Conservation (phyloP, 2,113 vertebrate species). For the Scolopax mira region DNA sequence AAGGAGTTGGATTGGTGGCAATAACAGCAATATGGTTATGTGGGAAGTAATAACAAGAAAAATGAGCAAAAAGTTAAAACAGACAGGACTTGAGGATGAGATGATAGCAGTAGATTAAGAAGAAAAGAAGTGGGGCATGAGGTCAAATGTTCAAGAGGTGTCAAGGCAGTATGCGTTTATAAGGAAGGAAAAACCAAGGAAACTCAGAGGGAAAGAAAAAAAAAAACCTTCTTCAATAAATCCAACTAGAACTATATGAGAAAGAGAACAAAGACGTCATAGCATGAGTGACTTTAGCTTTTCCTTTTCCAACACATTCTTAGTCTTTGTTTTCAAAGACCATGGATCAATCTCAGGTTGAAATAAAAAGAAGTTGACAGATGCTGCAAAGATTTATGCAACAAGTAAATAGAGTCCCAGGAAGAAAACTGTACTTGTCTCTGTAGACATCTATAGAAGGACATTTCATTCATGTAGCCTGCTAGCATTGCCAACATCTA, state of each 20-base stretch:
- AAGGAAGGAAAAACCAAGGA: background rate
- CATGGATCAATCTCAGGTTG: background rate
- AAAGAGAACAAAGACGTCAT: background rate
- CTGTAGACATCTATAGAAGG: background rate
- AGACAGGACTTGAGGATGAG: background rate
- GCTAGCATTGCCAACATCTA: background rate
- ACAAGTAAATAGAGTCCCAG: background rate
- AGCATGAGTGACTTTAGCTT: background rate
- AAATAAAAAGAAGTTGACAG: background rate
- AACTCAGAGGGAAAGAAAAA: background rate
- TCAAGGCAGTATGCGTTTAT: background rate
- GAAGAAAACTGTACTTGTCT: background rate
- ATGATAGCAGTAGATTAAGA: background rate
- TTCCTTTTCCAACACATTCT: background rate
- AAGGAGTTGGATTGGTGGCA: background rate
- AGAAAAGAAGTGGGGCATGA: background rate
- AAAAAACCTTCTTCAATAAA: background rate
- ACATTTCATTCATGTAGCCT: background rate
- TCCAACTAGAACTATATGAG: background rate
- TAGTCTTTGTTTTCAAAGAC: background rate
- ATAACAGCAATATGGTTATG: background rate
- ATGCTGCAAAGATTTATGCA: background rate
- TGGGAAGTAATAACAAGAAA: background rate
- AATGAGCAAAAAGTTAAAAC: background rate
- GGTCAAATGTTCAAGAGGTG: background rate